Conservation (phyloP, 2,113 vertebrate species). For the Eudorcas thomsonii region DNA sequence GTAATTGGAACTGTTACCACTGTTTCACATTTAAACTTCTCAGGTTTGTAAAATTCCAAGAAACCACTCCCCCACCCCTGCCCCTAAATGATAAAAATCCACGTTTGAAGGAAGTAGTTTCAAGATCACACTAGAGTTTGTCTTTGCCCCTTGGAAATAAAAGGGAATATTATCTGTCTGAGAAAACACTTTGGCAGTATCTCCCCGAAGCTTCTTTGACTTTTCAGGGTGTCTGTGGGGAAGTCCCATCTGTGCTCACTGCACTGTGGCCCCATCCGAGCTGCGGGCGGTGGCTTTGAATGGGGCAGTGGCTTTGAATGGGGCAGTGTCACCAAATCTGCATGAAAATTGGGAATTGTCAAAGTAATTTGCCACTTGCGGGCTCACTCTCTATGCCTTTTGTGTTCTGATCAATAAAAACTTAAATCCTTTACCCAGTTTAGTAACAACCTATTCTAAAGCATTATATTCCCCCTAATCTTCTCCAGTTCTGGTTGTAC, state of each 20-base stretch:
- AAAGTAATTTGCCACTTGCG: constrained; percentile 58
- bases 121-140: background rate
- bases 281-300: background rate
- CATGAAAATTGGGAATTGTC: constrained; percentile 50
- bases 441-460: constrained; percentile 64
- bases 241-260: constrained; percentile 7
- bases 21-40: background rate
- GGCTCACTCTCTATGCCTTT: constrained; percentile 37
- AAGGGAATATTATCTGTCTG: background rate
- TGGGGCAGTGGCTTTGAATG: background rate
- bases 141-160: background rate
- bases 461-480: constrained; percentile 63
- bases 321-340: constrained; percentile 52
- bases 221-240: background rate
- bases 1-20: background rate
- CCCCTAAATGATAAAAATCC: background rate
- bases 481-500: constrained; percentile 74
- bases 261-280: background rate
- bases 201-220: background rate
- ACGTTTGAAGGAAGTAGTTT: background rate
- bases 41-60: background rate
- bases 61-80: too few relatives aligned
- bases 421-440: constrained; percentile 64
- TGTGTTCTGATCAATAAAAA: constrained; percentile 51
- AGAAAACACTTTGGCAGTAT: background rate